These are phyloP conservation scores for Circaetus cinerascens DNA, from an alignment of 2,113 vertebrate genomes.

Conservation along the genomic window DNA sequence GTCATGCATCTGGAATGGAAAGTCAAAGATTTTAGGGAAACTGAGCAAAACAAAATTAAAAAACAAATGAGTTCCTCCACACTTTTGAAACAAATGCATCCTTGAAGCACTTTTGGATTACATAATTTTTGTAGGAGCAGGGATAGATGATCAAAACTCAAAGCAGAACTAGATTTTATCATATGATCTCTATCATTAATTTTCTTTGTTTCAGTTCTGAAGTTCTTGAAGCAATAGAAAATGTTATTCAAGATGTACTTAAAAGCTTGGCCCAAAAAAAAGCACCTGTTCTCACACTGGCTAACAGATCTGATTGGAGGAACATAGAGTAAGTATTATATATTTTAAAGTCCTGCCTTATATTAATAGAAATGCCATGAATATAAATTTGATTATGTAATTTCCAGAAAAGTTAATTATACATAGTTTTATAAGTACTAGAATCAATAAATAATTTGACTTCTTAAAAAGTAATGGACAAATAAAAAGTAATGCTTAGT, in stretches of 20 bases:
- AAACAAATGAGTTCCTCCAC: neutral
- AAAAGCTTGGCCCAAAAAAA: conserved; percentile 78
- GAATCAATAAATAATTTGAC: neutral
- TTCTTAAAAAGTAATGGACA: neutral
- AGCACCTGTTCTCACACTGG: conserved; percentile 79
- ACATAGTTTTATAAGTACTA: neutral
- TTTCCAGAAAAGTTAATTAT: neutral
- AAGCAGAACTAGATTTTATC: neutral
- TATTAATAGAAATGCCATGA: neutral
- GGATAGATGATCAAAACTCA: neutral
- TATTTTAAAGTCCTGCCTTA: neutral
- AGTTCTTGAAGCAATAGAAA: conserved; percentile 85
- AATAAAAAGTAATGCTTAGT: neutral
- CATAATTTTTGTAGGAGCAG: neutral
- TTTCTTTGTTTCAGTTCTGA: conserved; percentile 77
- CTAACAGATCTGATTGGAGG: conserved; percentile 82
- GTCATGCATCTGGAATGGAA: neutral
- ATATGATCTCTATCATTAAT: neutral
- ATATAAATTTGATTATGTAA: neutral
- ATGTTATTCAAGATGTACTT: conserved; percentile 77
- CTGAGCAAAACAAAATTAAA: neutral
- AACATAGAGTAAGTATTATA: conserved; percentile 80
- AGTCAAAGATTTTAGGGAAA: neutral
- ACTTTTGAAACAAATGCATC: neutral
- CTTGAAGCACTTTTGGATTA: neutral